These are phyloP conservation scores for Caenorhabditis drosophilae DNA, from an alignment of 2,888 invertebrate genomes.

Conservation along the genomic window DNA sequence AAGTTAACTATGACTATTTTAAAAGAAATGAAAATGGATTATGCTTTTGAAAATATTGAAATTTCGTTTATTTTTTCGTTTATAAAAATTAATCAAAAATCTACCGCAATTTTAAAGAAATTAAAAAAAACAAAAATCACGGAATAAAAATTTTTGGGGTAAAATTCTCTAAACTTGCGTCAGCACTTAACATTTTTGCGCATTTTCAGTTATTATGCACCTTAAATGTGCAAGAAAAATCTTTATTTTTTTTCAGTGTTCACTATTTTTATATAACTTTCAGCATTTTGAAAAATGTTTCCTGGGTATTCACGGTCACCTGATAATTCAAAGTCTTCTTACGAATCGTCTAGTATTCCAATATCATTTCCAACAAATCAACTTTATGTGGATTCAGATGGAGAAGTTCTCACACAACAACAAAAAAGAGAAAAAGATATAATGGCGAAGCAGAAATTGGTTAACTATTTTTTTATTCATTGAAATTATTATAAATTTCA, in stretches of 20 bases:
- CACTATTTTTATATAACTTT: not conserved
- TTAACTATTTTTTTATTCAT: too few relatives aligned
- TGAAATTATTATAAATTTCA: too few relatives aligned
- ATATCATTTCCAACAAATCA: not conserved
- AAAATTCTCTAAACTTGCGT: not conserved
- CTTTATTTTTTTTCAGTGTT: not conserved
- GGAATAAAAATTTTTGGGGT: not conserved
- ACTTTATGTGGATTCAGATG: not conserved
- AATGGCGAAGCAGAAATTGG: too few relatives aligned
- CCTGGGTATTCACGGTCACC: not conserved
- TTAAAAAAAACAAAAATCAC: not conserved
- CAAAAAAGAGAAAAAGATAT: not conserved
- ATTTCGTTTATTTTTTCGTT: too few relatives aligned
- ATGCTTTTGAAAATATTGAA: not conserved
- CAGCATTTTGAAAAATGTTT: not conserved
- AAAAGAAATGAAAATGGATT: not conserved
- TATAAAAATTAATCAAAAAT: too few relatives aligned
- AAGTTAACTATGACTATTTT: not conserved
- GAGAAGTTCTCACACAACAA: not conserved
- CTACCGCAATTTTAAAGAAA: too few relatives aligned
- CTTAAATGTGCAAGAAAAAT: not conserved
- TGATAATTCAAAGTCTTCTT: too few relatives aligned
- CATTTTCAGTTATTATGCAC: not conserved
- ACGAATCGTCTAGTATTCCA: not conserved
- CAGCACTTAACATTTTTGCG: too few relatives aligned